Evolutionary conservation across 2,113 vertebrate species (phyloP).

Genomic region (Cyprinus carpio): DNA sequence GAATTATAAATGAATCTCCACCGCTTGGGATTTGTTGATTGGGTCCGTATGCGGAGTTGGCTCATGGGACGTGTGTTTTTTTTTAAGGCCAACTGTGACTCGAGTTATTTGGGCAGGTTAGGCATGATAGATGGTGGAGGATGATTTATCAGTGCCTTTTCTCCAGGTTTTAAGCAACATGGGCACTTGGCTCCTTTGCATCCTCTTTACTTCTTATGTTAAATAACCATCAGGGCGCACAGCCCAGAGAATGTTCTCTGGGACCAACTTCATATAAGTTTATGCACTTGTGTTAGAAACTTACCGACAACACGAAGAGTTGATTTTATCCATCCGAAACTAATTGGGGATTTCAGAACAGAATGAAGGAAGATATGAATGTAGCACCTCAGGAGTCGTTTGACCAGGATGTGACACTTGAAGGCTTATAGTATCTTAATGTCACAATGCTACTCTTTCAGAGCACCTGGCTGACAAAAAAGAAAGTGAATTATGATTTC

Average conservation of each 20-base stretch:
- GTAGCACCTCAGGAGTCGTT: not conserved
- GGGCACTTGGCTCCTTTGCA: slow-evolving; percentile 13
- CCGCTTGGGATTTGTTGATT: slow-evolving; percentile 37
- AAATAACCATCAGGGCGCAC: slow-evolving; percentile 29
- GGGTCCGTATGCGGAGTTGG: slow-evolving; percentile 35
- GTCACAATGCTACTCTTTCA: not conserved
- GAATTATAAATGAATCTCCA: slow-evolving; percentile 45
- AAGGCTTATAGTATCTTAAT: not conserved
- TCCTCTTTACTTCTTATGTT: not conserved
- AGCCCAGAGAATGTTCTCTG: slow-evolving; percentile 13
- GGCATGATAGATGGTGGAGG: slow-evolving; percentile 18
- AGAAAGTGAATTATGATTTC: not conserved
- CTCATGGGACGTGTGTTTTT: slow-evolving; percentile 11
- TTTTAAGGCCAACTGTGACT: slow-evolving; percentile 5
- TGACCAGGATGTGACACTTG: not conserved
- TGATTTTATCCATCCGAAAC: not conserved
- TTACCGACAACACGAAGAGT: not conserved
- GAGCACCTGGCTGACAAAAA: not conserved
- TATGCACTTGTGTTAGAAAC: not conserved
- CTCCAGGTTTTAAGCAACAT: slow-evolving; percentile 28
- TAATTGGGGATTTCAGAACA: not conserved
- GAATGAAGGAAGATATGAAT: not conserved
- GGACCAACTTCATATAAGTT: not conserved
- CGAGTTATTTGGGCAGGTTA: not conserved
- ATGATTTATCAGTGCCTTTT: slow-evolving; percentile 43